Evolutionary conservation across 2,113 vertebrate genomes (phyloP).

Genomic region (Lota lota): DNA sequence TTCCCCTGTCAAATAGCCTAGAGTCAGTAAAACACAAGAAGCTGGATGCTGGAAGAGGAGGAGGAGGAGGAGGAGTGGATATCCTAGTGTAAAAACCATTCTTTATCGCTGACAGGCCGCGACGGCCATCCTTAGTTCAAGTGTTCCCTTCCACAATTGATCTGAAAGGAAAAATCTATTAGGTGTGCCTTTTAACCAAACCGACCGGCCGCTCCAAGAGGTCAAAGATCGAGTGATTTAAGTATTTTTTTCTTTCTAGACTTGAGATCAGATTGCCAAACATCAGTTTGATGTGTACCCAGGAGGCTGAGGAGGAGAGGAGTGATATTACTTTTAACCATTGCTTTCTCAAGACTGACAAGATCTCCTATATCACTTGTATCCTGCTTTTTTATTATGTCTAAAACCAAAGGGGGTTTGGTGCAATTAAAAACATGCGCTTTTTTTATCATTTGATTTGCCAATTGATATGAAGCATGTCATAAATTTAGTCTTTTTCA

Average conservation of each 20-base stretch:
- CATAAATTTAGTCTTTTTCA: too few species aligned
- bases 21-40: constrained; percentile 28
- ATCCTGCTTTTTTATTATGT: too few species aligned
- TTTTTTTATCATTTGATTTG: too few species aligned
- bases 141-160: constrained; percentile 54
- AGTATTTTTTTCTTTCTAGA: constrained; percentile 44
- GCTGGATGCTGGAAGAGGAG: constrained; percentile 14
- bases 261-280: constrained; percentile 62
- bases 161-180: constrained; percentile 58
- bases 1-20: constrained; percentile 32
- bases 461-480: too few species aligned
- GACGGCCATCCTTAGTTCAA: constrained; percentile 47
- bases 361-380: too few species aligned
- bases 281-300: constrained; percentile 59
- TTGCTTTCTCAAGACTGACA: too few species aligned
- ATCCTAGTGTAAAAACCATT: constrained; percentile 44
- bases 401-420: too few species aligned
- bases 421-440: too few species aligned
- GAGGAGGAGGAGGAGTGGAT: constrained; percentile 29
- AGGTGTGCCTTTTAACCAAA: constrained; percentile 64
- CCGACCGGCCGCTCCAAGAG: constrained; percentile 47
- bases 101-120: constrained; percentile 53
- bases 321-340: too few species aligned
- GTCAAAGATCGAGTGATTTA: constrained; percentile 69
- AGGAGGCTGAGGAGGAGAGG: constrained; percentile 4